Evolutionary conservation across 1,140 invertebrate species (phyloP), one percentile per base, ranked within the genome.

Genomic region (Drosophila cardini): DNA sequence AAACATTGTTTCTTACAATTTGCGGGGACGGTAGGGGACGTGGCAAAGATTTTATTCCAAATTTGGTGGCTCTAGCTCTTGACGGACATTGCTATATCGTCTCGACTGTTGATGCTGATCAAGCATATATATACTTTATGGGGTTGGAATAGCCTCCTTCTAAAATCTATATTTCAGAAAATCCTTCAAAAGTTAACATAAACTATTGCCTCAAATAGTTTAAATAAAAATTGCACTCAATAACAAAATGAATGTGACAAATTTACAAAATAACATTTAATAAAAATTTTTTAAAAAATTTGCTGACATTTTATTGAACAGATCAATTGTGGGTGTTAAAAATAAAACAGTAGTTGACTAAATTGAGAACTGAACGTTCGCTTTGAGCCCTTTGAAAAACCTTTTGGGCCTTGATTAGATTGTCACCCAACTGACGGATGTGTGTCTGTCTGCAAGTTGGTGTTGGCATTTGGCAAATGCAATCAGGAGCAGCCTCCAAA

Each of bases 391-490:
- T 53, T 56, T 42, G 6, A 21, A 5, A 5, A 26, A 6, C 42
- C 48, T n/a, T 34, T 57, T 21, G 46, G 46, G 21, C 1, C 62
- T 67, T 72, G 70, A 72, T 72, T 72, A 72, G 70, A 72, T 72
- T 72, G 69, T 72, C 63, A 53, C 45, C 70, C 62, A 21, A 9
- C 53, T 72, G 70, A 72, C 55, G 62, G 63, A 72, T 67, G 36
- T 64, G 55, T 69, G 63, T 64, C 53, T 69, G 63, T 64, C 53
- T 60, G 56, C 48, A 50, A 55, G 58, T 16, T 69, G 57, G 48
- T 82, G 80, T 76, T 82, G 62, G 65, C 72, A 79, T 77, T 80
- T 80, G 62, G 73, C 67, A 84, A 85, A 84, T 80, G 81, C 81
- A 84, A 84, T 84, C 80, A 84, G 84, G 81, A 84, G 80, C 73